Conservation (phyloP, 2,888 invertebrate species). For the Chirona hameri region DNA sequence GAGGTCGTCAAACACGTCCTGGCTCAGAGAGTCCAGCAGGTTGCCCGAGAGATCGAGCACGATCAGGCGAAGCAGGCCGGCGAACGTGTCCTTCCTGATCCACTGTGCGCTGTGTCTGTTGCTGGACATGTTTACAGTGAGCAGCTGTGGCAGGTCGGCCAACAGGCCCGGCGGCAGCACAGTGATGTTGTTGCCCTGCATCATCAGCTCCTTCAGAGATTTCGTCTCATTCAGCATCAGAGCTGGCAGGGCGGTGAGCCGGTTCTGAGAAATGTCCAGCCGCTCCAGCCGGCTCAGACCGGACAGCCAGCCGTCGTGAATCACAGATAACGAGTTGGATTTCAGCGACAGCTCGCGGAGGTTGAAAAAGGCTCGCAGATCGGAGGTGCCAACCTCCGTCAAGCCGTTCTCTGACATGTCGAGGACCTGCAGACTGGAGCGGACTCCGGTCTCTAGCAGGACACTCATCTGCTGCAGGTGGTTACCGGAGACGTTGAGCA, state of each 20-base stretch:
- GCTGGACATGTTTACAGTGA: conserved; percentile 75
- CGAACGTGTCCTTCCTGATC: conserved; percentile 76
- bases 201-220: conserved; percentile 72
- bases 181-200: conserved; percentile 87
- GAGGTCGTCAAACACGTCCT: conserved; percentile 76
- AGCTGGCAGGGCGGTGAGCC: conserved; percentile 72
- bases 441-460: neutral
- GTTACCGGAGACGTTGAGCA: neutral
- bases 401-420: neutral
- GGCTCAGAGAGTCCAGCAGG: conserved; percentile 70
- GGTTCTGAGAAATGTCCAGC: conserved; percentile 82
- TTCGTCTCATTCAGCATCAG: conserved; percentile 61
- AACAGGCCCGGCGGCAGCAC: conserved; percentile 80
- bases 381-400: neutral
- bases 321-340: neutral
- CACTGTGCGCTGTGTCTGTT: conserved; percentile 82
- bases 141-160: conserved; percentile 74
- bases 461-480: neutral
- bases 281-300: conserved; percentile 55
- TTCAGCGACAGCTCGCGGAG: neutral
- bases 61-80: conserved; percentile 81
- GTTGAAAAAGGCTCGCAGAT: neutral
- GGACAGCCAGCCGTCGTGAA: neutral
- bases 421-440: neutral
- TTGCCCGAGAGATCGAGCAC: conserved; percentile 82